Conservation (phyloP, 2,797 vertebrate genomes). For the Hydrolagus colliei region DNA sequence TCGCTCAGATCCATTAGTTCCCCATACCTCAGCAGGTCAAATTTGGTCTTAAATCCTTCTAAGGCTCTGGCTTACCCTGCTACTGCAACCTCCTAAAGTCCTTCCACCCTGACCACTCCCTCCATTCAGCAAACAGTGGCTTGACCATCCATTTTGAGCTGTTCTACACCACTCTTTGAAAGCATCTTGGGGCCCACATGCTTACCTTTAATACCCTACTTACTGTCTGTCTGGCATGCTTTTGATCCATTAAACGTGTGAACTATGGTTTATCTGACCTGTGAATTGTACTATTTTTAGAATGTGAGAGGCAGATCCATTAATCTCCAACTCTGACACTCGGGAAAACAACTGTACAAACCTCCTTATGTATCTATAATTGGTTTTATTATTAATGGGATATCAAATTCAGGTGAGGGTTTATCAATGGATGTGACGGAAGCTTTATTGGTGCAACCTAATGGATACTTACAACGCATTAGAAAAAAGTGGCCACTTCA, state of each 20-base stretch:
- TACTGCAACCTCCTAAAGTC: too few species aligned
- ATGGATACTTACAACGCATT: not conserved
- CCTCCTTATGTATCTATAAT: too few species aligned
- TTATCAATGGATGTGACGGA: not conserved
- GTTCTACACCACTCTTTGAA: too few species aligned
- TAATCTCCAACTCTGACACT: not conserved
- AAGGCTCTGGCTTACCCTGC: too few species aligned
- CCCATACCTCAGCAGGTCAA: too few species aligned
- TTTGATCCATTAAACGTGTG: not conserved
- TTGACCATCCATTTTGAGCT: too few species aligned
- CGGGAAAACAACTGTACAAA: not conserved
- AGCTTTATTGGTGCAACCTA: not conserved
- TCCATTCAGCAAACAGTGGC: too few species aligned
- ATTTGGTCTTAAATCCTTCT: too few species aligned
- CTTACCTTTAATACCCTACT: constrained; percentile 2
- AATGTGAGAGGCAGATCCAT: not conserved
- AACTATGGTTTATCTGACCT: not conserved
- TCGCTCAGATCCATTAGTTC: too few species aligned
- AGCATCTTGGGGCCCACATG: too few species aligned
- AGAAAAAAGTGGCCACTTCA: not conserved
- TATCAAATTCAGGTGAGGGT: not conserved
- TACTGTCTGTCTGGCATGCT: too few species aligned
- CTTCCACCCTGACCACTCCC: too few species aligned
- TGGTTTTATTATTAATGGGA: not conserved
- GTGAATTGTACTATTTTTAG: not conserved